Base-by-base conservation (phyloP, 2,888 invertebrate genomes). In the Choreutis nemorana region DNA sequence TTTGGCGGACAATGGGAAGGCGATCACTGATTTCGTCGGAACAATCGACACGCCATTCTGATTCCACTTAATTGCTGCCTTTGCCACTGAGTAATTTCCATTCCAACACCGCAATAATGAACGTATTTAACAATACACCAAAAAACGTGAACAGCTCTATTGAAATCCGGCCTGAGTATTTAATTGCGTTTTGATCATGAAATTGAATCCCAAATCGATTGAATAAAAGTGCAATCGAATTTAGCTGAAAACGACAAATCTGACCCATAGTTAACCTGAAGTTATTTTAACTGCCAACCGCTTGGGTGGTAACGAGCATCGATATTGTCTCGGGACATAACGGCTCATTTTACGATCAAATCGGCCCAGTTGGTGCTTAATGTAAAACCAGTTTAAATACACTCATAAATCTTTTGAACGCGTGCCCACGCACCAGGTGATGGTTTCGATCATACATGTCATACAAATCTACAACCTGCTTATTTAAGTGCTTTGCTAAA, bases 361-460 rank as follows among this genome's bases (percentile, higher is more conserved):
- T 73, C 65, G 55, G 53, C 54, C 56, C 61, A 61, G 66, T 65
- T 67, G 62, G 60, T 66, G 56, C 61, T 68, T 71, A 71, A 72
- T 68, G 68, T 64, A 56, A 62, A 72, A 72, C 70, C 72, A 66
- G 72, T 72, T 73, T 71, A 68, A 73, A 71, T 70, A 67, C 64
- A 71, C 67, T 68, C 72, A 70, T 73, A 73, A 71, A 72, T 73
- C 68, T 67, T 50, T 43, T 39, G 48, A 54, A 55, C 68, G 62
- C 70, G 70, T 70, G 70, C 67, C 67, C 63, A 62, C 64, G 56
- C 58, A 45, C 41, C 45, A 47, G 50, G 55, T 55, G 60, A 52
- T 52, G n/a, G 55, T 50, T 45, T 49, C 56, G 55, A 61, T n/a
- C n/a, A n/a, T n/a, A n/a, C n/a, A n/a, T n/a, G n/a, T n/a, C n/a